Conservation (phyloP, 2,113 vertebrate genomes). For the Paralichthys olivaceus region DNA sequence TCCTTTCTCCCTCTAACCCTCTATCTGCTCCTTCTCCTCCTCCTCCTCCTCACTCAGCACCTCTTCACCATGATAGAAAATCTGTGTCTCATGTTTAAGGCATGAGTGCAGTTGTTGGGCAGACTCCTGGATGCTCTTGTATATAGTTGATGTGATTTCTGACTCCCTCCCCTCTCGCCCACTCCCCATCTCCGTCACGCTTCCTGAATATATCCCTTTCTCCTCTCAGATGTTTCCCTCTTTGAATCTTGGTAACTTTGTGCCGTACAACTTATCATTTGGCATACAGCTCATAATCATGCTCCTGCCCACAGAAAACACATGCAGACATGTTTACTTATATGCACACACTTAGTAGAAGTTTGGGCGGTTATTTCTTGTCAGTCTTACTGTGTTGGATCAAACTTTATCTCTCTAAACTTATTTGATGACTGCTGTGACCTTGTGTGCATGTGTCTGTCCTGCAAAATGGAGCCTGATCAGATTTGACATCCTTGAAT, state of each 20-base stretch:
- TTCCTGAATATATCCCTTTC: constrained; percentile 27
- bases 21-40: constrained; percentile 16
- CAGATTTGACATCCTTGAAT: too few species aligned
- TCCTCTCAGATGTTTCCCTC: background rate
- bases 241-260: constrained; percentile 43
- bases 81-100: constrained; percentile 74
- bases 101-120: constrained; percentile 67
- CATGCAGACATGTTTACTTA: background rate
- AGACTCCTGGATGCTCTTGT: constrained; percentile 46
- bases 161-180: constrained; percentile 22
- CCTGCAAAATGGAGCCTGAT: too few species aligned
- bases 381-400: too few species aligned
- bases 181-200: constrained; percentile 26
- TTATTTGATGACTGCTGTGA: too few species aligned
- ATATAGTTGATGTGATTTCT: constrained; percentile 28
- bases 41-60: constrained; percentile 23
- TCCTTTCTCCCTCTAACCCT: constrained; percentile 26
- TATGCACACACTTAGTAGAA: too few species aligned
- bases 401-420: too few species aligned
- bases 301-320: background rate
- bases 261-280: background rate
- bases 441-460: too few species aligned
- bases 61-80: constrained; percentile 71
- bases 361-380: too few species aligned
- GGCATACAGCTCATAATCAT: constrained; percentile 1